Percentiles rank a stretch among this genome's conserved stretches.
These are phyloP conservation scores for Ia io DNA, from an alignment of 2,113 vertebrate species.

Conservation along the genomic window DNA sequence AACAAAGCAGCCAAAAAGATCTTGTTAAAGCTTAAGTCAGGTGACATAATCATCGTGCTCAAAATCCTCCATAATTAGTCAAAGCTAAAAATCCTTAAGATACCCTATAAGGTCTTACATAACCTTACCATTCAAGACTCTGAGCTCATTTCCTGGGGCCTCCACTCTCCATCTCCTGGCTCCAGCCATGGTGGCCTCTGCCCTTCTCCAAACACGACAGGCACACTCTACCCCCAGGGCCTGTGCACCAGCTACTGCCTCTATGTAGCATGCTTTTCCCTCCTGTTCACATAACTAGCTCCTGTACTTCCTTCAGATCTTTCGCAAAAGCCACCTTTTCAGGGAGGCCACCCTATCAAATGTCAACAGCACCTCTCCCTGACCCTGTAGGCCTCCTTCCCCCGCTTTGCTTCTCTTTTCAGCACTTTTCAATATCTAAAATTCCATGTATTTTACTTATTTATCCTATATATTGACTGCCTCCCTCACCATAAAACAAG, in stretches of 20 bases:
- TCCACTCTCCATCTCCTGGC: not conserved
- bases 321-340: not conserved
- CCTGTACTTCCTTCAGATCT: not conserved
- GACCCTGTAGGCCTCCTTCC: not conserved
- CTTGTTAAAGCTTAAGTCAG: not conserved
- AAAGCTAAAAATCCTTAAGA: conserved; percentile 36
- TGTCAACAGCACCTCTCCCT: not conserved
- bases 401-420: not conserved
- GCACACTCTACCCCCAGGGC: not conserved
- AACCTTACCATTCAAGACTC: not conserved
- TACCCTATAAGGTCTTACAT: not conserved
- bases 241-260: not conserved
- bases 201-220: not conserved
- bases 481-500: not conserved
- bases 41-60: not conserved
- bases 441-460: not conserved
- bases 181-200: not conserved
- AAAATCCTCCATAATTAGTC: not conserved
- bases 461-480: not conserved
- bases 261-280: not conserved
- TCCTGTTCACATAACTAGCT: not conserved
- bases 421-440: not conserved
- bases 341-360: not conserved
- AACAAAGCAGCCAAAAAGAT: not conserved
- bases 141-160: not conserved